phyloP scores from a whole-genome alignment of 2,888 invertebrate species.

The Cataglyphis albicans region DNA sequence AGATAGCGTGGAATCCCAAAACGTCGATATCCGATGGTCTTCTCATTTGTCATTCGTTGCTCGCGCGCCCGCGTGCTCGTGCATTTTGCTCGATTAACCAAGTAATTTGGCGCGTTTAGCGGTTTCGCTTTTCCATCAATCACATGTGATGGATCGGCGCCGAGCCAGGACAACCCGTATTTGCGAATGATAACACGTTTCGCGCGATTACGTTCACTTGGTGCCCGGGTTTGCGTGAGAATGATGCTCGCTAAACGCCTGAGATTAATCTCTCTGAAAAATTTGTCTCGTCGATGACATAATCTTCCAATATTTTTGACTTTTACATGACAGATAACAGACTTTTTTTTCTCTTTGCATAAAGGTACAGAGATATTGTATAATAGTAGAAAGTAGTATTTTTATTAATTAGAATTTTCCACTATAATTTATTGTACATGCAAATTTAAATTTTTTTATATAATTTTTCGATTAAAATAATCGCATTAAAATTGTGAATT shows the following conservation, averaged over 20 bases:
- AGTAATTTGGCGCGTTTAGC: constrained; percentile 55
- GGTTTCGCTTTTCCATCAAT: constrained; percentile 52
- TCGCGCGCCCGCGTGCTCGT: constrained; percentile 2
- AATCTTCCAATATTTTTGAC: constrained; percentile 29
- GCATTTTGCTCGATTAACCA: constrained; percentile 58
- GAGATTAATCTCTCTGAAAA: constrained; percentile 31
- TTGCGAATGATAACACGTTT: constrained; percentile 50
- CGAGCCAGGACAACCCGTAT: constrained; percentile 23
- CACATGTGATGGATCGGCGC: constrained; percentile 47
- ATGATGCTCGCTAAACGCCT: not conserved
- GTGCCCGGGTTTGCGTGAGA: constrained; percentile 15
- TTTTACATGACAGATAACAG: constrained; percentile 37
- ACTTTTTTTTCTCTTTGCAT: not conserved
- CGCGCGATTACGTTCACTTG: constrained; percentile 50
- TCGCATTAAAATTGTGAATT: not conserved
- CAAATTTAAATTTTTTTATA: not conserved
- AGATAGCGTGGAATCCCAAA: constrained; percentile 28
- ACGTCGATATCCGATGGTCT: constrained; percentile 44
- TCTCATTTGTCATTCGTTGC: constrained; percentile 48
- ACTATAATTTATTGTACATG: constrained; percentile 3
- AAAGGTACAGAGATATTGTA: not conserved
- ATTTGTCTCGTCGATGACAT: constrained; percentile 21
- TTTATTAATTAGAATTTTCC: not conserved
- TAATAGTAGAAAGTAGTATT: not conserved
- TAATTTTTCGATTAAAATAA: not conserved